Conservation (phyloP, 2,888 invertebrate species). For the Thera obeliscata region DNA sequence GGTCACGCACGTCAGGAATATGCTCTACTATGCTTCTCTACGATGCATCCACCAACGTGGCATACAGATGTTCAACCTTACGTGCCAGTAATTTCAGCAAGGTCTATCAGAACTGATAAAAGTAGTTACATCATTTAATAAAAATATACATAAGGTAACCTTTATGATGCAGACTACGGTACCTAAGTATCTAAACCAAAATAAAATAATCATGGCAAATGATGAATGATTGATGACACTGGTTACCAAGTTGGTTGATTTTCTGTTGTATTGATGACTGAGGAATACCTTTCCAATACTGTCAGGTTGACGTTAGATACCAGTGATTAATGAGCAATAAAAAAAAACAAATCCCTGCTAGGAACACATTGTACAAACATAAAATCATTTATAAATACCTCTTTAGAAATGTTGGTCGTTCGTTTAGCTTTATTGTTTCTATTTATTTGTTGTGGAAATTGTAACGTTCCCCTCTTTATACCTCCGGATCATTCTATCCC, state of each 20-base stretch:
- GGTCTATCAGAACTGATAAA: too few species aligned
- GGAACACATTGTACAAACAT: conserved; percentile 5
- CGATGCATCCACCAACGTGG: too few species aligned
- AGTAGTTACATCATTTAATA: too few species aligned
- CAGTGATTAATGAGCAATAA: conserved; percentile 30
- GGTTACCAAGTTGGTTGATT: background rate
- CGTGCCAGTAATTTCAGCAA: too few species aligned
- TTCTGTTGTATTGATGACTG: background rate
- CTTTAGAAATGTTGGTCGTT: conserved; percentile 39
- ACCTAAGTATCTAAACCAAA: too few species aligned
- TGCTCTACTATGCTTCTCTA: too few species aligned
- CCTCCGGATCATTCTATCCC: background rate
- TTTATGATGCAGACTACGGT: too few species aligned
- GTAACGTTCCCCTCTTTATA: conserved; percentile 6
- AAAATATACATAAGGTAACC: too few species aligned
- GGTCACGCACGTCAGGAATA: too few species aligned
- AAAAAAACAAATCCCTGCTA: conserved; percentile 6
- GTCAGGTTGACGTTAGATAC: conserved; percentile 20
- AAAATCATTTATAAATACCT: conserved; percentile 13
- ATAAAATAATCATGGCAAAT: background rate
- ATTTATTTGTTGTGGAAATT: conserved; percentile 16
- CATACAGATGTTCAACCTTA: too few species aligned
- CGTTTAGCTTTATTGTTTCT: conserved; percentile 20
- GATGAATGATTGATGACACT: conserved; percentile 4
- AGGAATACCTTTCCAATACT: conserved; percentile 12